Conservation (phyloP, 2,113 vertebrate species). For the Poeciliopsis prolifica region DNA sequence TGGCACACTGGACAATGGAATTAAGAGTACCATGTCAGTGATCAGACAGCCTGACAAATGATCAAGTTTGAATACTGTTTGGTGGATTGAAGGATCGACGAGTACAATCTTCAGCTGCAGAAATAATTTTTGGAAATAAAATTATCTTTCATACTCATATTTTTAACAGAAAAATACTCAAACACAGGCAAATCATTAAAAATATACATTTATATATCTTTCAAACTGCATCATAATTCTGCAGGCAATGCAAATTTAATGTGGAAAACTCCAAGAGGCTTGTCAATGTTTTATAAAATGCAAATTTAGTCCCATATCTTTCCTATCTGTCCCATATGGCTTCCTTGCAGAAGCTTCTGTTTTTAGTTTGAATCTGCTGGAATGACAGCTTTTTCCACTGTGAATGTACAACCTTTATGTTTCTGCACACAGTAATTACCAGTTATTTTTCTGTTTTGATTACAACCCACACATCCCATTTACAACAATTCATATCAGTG, state of each 20-base stretch:
- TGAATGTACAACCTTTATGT: slow-evolving; percentile 19
- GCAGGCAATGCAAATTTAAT: slow-evolving; percentile 21
- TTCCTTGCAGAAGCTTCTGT: slow-evolving; percentile 33
- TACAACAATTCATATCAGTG: background rate
- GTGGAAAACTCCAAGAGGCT: slow-evolving; percentile 22
- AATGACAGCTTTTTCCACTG: slow-evolving; percentile 24
- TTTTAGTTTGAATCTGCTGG: slow-evolving; percentile 41
- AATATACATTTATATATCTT: background rate
- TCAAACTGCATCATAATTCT: background rate
- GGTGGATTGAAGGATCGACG: too few relatives aligned
- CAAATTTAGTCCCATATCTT: slow-evolving; percentile 48
- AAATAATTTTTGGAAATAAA: background rate
- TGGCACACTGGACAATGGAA: too few relatives aligned
- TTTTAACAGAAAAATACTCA: background rate
- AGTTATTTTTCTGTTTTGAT: slow-evolving; percentile 2
- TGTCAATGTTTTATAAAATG: slow-evolving; percentile 42
- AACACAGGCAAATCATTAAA: background rate
- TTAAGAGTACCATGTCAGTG: background rate
- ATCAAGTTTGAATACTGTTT: too few relatives aligned
- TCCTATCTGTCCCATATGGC: slow-evolving; percentile 19
- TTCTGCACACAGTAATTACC: slow-evolving; percentile 4
- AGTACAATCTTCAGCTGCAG: background rate
- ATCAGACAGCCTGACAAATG: background rate
- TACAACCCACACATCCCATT: slow-evolving; percentile 12
- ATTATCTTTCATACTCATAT: background rate